Conservation (phyloP, 2,113 vertebrate species). For the Calyptomena viridis region DNA sequence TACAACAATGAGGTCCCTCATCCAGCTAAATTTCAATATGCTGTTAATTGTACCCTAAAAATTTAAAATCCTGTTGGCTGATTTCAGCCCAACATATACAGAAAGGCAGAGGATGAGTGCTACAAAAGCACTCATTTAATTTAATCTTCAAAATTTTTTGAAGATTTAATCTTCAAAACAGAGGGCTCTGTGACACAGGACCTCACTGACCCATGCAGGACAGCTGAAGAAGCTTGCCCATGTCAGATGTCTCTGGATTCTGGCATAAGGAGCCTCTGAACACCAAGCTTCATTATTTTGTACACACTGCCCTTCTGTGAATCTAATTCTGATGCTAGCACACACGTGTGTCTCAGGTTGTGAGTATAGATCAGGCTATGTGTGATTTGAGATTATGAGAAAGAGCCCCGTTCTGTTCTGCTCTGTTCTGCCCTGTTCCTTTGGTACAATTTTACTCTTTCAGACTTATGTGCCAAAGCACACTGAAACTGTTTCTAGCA, state of each 20-base stretch:
- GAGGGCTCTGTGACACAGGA: not conserved
- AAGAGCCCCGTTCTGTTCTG: too few relatives aligned
- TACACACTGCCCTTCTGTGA: not conserved
- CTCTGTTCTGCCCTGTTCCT: too few relatives aligned
- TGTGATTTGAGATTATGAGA: too few relatives aligned
- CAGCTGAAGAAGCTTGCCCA: not conserved
- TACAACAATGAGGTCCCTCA: not conserved
- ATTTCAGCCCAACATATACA: not conserved
- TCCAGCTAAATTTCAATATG: not conserved
- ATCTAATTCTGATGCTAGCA: not conserved
- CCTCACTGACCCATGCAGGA: not conserved
- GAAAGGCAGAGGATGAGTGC: not conserved
- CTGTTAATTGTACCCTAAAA: not conserved
- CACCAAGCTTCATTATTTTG: not conserved
- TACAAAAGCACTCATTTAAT: too few relatives aligned
- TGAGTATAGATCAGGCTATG: too few relatives aligned
- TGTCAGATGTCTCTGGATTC: not conserved
- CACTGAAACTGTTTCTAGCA: too few relatives aligned
- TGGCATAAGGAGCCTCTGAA: not conserved
- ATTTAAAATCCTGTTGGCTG: not conserved
- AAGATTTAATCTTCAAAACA: not conserved
- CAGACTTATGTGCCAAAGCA: too few relatives aligned
- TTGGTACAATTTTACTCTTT: too few relatives aligned
- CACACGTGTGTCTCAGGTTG: rapidly evolving
- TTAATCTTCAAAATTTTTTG: too few relatives aligned